Conservation (phyloP, 2,888 invertebrate species). For the Orthonevra nobilis region DNA sequence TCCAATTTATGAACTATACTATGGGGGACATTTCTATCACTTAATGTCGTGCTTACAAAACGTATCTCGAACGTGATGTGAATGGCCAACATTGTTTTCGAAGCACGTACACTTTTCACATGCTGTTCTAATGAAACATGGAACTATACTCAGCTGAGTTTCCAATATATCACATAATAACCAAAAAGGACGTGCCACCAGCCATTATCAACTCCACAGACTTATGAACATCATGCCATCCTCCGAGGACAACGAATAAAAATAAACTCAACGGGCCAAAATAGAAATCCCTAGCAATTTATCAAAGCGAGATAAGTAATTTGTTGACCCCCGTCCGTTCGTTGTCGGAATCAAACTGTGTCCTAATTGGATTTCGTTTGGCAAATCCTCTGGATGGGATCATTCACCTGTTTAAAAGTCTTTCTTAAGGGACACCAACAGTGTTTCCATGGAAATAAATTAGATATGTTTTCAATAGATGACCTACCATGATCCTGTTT, state of each 20-base stretch:
- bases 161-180: conserved; percentile 24
- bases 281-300: conserved; percentile 9
- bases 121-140: not conserved
- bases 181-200: conserved; percentile 10
- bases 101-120: not conserved
- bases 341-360: too few relatives aligned
- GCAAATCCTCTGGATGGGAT: too few relatives aligned
- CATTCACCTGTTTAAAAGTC: too few relatives aligned
- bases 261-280: conserved; percentile 24
- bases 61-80: conserved; percentile 20
- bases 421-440: too few relatives aligned
- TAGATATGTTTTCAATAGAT: too few relatives aligned
- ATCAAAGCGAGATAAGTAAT: not conserved
- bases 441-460: not conserved
- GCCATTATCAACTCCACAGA: not conserved
- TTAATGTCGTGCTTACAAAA: conserved; percentile 8
- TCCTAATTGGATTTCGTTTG: not conserved
- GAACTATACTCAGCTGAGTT: not conserved
- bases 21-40: conserved; percentile 8
- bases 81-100: not conserved
- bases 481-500: too few relatives aligned
- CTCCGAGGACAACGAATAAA: conserved; percentile 29
- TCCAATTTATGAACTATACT: conserved; percentile 11
- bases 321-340: conserved; percentile 8
- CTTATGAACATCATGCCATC: too few relatives aligned